Evolutionary conservation across 2,113 vertebrate species (phyloP), one percentile per base, ranked within the genome.

Genomic region (Cololabis saira): DNA sequence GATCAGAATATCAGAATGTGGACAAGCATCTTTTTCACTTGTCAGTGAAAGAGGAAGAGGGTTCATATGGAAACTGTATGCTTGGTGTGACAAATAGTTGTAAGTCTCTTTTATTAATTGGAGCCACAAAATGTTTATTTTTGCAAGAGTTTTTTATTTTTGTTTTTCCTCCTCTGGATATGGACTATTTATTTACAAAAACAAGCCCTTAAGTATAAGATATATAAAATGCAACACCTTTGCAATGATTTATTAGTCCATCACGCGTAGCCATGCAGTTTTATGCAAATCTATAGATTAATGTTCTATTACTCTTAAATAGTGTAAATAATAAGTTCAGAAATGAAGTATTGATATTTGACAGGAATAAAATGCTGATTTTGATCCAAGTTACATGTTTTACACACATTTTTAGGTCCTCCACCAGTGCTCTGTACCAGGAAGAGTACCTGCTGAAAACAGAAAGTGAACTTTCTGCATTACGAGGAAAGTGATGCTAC

Each of bases 31-130:
- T 30, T 53, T 78, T 84, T 78, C 53, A 56, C 40, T 4, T 42
- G 3, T 47, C 13, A 4, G 19, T 30, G 65, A 80, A 84, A 85
- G 72, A 78, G 77, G 61, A 89, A 86, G 37, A 0, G 4, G 8
- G 24, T 14, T 74, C 43, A 64, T 49, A 21, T 60, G 10, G 37
- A 71, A 69, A 22, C 14, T 15, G 1, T 47, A 14, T 22, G 12
- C 9, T 48, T 64, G 30, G 41, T 51, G 4, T 33, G 5, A 37
- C 5, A 43, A 2, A 44, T 67, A 16, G 19, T 53, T 12, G 9
- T 11, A 47, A 9, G 10, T 5, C n/a, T 17, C 16, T 44, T 44
- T 16, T 7, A 16, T 5, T 16, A 14, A 47, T 18, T 8, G 1
- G 13, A 16, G n/a, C 37, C 3, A 14, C 11, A 61, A 8, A 37